A percentile compares a stretch with the other conserved stretches of the same genome.
phyloP scores from a whole-genome alignment of 2,797 vertebrate genomes.

The Eleutherodactylus coqui region DNA sequence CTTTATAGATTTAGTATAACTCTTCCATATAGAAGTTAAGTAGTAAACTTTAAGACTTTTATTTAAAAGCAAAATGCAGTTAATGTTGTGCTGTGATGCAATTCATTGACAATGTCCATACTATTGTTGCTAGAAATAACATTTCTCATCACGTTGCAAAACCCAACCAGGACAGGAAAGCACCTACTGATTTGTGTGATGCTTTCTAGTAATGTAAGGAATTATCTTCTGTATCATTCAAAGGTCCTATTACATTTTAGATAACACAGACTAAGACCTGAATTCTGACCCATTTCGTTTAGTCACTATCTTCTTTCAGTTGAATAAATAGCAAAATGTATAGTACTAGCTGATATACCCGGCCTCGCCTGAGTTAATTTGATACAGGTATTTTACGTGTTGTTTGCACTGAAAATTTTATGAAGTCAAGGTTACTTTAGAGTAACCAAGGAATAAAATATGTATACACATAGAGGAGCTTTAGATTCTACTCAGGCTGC shows the following conservation, averaged over 20 bases:
- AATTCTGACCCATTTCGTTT: not conserved
- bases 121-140: not conserved
- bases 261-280: not conserved
- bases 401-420: too few relatives aligned
- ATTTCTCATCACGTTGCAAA: not conserved
- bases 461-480: too few relatives aligned
- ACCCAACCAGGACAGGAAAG: not conserved
- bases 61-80: not conserved
- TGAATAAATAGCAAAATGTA: too few relatives aligned
- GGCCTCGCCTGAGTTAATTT: too few relatives aligned
- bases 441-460: too few relatives aligned
- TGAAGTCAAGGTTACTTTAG: too few relatives aligned
- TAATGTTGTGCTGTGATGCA: not conserved
- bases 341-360: too few relatives aligned
- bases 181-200: not conserved
- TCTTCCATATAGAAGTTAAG: not conserved
- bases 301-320: too few relatives aligned
- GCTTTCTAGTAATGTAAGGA: not conserved
- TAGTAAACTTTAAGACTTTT: not conserved
- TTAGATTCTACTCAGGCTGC: too few relatives aligned
- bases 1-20: not conserved
- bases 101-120: not conserved
- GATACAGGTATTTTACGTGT: too few relatives aligned
- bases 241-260: not conserved
- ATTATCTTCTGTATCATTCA: not conserved